These are phyloP conservation scores for Phylloscopus trochiloides DNA, from an alignment of 2,113 vertebrate species.

Conservation along the genomic window DNA sequence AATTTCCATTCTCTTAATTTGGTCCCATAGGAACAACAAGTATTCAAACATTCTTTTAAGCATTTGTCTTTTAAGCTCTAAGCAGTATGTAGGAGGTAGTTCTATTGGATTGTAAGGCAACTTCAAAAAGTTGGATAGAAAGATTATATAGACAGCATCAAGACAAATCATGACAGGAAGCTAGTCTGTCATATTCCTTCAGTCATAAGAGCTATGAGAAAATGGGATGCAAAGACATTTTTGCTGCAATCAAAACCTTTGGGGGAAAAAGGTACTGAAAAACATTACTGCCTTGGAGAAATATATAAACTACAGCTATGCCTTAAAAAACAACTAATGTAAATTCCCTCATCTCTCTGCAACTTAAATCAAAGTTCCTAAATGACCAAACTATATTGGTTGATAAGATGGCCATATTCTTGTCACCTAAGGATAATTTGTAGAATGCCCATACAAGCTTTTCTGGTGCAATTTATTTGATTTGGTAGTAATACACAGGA, in stretches of 20 bases:
- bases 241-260: background rate
- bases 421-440: background rate
- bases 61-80: background rate
- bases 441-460: background rate
- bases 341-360: background rate
- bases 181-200: background rate
- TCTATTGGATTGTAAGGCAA: background rate
- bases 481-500: background rate
- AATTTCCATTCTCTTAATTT: constrained; percentile 33
- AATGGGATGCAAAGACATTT: background rate
- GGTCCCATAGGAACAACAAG: background rate
- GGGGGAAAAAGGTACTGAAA: background rate
- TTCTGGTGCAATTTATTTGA: background rate
- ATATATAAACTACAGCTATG: background rate
- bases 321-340: background rate
- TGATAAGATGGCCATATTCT: background rate
- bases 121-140: background rate
- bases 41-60: background rate
- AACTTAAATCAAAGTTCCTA: background rate
- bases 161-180: background rate
- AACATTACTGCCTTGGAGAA: background rate
- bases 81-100: background rate
- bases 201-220: background rate
- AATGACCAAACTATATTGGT: background rate
- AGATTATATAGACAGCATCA: background rate